Percentiles rank a stretch among this genome's conserved stretches.
Conservation (phyloP, 2,113 vertebrate genomes). For the Rhinolophus ferrumequinum region DNA sequence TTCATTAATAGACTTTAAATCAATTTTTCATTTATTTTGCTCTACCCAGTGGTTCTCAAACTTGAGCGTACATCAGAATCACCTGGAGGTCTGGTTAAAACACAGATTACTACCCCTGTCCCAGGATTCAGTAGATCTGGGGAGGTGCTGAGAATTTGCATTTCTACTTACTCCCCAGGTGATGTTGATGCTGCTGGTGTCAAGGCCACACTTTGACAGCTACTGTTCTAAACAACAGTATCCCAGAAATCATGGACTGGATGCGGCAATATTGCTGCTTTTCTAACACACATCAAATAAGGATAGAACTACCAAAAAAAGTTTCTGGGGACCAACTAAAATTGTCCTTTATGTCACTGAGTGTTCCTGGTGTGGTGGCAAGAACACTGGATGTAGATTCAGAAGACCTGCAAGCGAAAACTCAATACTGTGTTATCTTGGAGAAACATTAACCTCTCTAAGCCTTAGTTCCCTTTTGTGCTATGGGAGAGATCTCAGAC, state of each 20-base stretch:
- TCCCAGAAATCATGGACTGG: neutral
- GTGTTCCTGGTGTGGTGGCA: neutral
- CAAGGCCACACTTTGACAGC: neutral
- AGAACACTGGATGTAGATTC: neutral
- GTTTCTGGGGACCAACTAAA: neutral
- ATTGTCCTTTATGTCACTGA: neutral
- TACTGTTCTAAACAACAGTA: neutral
- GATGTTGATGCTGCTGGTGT: neutral
- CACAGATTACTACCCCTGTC: neutral
- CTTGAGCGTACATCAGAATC: neutral
- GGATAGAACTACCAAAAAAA: neutral
- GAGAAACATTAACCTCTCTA: neutral
- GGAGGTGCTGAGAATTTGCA: neutral
- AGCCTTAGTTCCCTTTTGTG: neutral
- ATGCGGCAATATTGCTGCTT: neutral
- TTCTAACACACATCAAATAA: neutral
- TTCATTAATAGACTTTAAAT: neutral
- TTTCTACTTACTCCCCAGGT: neutral
- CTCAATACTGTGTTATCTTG: neutral
- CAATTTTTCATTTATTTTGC: neutral
- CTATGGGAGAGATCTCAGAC: neutral
- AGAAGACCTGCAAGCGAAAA: neutral
- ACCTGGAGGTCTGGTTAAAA: neutral
- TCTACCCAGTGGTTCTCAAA: neutral
- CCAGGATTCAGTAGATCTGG: neutral